Conservation (phyloP, 2,113 vertebrate genomes). For the Prinia subflava region DNA sequence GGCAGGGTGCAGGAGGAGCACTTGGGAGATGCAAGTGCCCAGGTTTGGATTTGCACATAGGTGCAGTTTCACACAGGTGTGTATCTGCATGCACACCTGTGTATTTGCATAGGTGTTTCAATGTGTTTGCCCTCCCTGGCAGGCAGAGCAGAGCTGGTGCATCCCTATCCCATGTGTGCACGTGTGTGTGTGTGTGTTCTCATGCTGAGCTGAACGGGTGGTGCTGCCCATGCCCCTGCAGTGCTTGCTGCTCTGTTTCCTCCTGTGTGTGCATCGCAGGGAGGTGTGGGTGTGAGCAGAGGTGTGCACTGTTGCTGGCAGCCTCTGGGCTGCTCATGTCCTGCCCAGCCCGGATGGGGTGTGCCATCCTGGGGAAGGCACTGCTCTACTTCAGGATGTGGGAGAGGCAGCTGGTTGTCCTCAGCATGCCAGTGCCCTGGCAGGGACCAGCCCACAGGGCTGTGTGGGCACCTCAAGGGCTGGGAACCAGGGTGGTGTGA, state of each 20-base stretch:
- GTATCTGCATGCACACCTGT: fast-evolving
- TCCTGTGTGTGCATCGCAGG: fast-evolving
- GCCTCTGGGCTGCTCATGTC: not conserved
- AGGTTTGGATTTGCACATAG: not conserved
- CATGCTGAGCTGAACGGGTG: not conserved
- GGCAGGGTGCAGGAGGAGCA: not conserved
- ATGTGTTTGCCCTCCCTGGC: not conserved
- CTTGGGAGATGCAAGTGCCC: fast-evolving
- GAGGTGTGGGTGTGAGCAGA: not conserved
- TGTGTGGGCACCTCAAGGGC: not conserved
- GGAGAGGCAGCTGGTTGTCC: not conserved
- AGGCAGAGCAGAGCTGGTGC: not conserved
- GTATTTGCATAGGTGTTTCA: not conserved
- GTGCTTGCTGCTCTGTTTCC: not conserved
- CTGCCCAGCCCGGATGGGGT: not conserved
- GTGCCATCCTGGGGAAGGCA: not conserved
- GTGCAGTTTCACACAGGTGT: not conserved
- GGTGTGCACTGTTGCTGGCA: not conserved
- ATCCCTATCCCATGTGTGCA: not conserved
- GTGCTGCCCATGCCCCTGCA: not conserved
- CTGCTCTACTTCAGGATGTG: not conserved
- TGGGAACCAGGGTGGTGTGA: not conserved
- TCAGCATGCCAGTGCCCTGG: not conserved
- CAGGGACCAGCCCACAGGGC: not conserved
- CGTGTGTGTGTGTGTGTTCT: not conserved